Conservation (phyloP, 2,888 invertebrate genomes). For the Oxystoma pomonae region DNA sequence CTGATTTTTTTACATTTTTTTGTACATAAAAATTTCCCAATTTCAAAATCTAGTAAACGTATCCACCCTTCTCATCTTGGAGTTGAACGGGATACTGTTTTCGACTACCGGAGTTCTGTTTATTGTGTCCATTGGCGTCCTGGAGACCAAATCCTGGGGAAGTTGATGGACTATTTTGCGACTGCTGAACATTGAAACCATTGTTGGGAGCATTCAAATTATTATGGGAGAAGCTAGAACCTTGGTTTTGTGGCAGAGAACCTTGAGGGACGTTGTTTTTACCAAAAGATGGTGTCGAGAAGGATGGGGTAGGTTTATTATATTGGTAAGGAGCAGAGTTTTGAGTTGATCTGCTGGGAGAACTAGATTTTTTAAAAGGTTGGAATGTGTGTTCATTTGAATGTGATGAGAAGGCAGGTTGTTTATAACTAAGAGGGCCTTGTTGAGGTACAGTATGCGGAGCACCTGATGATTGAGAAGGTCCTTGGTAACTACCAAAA, state of each 20-base stretch:
- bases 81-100: slow-evolving; percentile 14
- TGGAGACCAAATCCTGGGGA: background rate
- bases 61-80: slow-evolving; percentile 21
- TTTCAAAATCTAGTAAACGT: slow-evolving; percentile 20
- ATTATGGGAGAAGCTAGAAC: too few species aligned
- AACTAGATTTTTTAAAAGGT: background rate
- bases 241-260: background rate
- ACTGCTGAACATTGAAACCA: background rate
- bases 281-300: background rate
- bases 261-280: background rate
- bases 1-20: too few species aligned
- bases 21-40: too few species aligned
- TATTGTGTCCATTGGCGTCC: background rate
- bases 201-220: too few species aligned
- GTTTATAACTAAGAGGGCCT: background rate
- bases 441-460: background rate
- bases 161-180: background rate
- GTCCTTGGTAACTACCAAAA: background rate
- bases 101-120: background rate
- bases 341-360: too few species aligned
- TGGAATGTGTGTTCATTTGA: background rate
- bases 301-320: background rate
- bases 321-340: background rate
- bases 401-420: background rate
- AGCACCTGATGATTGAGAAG: background rate